Base-by-base conservation (phyloP, 2,797 vertebrate genomes). In the Mormyrops boulengeri region DNA sequence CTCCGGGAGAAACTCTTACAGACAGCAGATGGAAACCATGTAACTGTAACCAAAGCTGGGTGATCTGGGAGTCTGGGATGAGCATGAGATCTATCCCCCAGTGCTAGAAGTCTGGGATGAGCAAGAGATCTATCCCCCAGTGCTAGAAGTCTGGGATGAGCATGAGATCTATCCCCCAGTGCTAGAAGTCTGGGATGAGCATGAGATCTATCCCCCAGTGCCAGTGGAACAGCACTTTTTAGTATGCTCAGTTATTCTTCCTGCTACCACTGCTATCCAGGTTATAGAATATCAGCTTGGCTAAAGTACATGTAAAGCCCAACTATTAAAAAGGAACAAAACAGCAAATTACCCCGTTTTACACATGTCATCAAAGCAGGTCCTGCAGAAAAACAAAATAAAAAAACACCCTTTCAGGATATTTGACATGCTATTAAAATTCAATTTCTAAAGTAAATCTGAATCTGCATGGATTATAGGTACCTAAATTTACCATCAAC, bases 301-400 rank as follows among this genome's bases (percentile, higher is more conserved):
- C n/a, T 38, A 38, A 0, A 73, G 8, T 86, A 8, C 11, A 1
- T 60, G 7, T 57, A 80, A 80, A 44, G 6, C 19, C 73, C 38
- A n/a, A 47, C 7, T 7, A 80, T 30, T 47, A 47, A 80, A 19
- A 80, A 38, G 14, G 30, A 50, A 88, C 82, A 84, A 73, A 87
- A 55, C 6, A 84, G 9, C 66, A 5, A 92, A 34, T 92, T 94
- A 99, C 98, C 97, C 94, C 90, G 96, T 97, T 94, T 91, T 96
- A 95, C 92, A 94, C 97, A 99, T 97, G 88, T 96, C 96, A 19
- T 97, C 93, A 3, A 97, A 99, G 93, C 98, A 99, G 0, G 97
- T 98, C 93, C 98, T 99, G 95, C 85, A 95, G 92, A 91, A 90
- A 91, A 93, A 93, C 89, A 92, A 30, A 91, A 85, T 0, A 47